Conservation (phyloP, 2,888 invertebrate species). For the Ichneumoninae sp. region DNA sequence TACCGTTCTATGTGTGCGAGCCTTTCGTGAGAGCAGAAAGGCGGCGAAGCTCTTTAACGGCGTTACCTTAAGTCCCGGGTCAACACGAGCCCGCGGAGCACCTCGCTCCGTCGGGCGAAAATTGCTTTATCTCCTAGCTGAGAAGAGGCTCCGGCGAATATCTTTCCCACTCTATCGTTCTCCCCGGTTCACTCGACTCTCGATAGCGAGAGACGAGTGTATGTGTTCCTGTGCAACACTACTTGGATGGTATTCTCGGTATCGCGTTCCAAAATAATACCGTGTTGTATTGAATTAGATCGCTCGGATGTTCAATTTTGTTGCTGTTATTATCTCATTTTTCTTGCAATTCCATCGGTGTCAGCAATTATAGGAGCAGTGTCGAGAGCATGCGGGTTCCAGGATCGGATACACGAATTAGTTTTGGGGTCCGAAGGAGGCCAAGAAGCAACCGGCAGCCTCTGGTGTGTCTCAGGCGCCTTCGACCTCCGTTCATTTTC, state of each 20-base stretch:
- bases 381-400: neutral
- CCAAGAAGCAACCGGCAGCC: constrained; percentile 65
- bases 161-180: constrained; percentile 24
- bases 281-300: neutral
- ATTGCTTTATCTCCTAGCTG: constrained; percentile 43
- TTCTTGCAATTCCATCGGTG: neutral
- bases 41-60: constrained; percentile 32
- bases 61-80: constrained; percentile 32
- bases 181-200: constrained; percentile 2
- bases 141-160: constrained; percentile 69
- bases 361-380: neutral
- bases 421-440: constrained; percentile 63
- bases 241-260: neutral
- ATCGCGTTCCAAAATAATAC: neutral
- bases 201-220: neutral
- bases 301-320: neutral
- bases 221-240: neutral
- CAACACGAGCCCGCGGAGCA: constrained; percentile 21
- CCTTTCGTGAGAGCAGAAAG: constrained; percentile 14
- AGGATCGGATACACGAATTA: neutral
- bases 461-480: neutral
- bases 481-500: constrained; percentile 10
- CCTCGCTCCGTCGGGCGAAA: constrained; percentile 8
- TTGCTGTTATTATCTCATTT: neutral
- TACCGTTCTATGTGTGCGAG: constrained; percentile 5